Evolutionary conservation across 2,888 invertebrate species (phyloP), one percentile per base, ranked within the genome.

Genomic region (Acronicta aceris): DNA sequence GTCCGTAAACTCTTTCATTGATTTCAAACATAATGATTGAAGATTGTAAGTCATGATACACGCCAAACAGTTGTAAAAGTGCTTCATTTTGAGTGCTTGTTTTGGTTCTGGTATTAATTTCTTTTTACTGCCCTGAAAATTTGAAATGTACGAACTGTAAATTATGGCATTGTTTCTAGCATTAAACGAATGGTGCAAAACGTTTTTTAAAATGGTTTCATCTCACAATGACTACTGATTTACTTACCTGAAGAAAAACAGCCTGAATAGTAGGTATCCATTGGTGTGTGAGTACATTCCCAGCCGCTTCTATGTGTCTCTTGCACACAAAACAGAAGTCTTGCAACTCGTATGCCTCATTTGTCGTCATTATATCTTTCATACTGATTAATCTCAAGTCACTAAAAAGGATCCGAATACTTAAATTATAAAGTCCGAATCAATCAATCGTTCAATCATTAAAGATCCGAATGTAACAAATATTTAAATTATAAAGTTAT

Each of bases 11-110:
- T 97, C 97, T 50, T 96, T 93, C 80, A 98, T 95, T 5, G 98
- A 98, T 76, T 96, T 96, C 43, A 98, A 92, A 74, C 98, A 97
- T 36, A 98, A 88, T 21, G 96, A 96, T 86, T 98, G 98, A 59
- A 99, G 91, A 80, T 98, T 98, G 78, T 96, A 96, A 0, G 98
- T 97, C 99, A 99, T 99, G 42, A 98, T 94, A 30, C 97, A 96
- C 0, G 97, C 97, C 1, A 98, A 96, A 78, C 98, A 97, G 86
- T 98, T 97, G 86, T 97, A 98, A 89, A 98, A 98, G 46, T 96
- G 96, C 76, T 95, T 96, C 87, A 97, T 96, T 84, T 96, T 95
- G 13, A 95, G 95, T 16, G 95, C 95, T 71, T 97, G 96, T 49
- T 95, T 94, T 0, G 96, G 95, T 67, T 96, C 96, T 0, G 97